Conservation (phyloP, 1,140 invertebrate genomes). For the Linepithema humile region DNA sequence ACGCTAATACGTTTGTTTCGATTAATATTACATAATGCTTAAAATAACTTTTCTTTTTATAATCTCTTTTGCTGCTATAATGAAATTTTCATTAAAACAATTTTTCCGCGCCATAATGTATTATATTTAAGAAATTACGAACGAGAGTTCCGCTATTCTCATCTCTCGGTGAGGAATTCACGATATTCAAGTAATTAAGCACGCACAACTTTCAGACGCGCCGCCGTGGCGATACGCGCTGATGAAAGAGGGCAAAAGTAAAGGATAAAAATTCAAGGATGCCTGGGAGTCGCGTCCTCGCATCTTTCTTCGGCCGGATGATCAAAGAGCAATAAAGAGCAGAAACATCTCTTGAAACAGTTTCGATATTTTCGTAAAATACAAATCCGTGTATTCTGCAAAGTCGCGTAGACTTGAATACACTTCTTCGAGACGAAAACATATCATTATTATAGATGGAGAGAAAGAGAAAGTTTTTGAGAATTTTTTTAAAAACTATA, state of each 20-base stretch:
- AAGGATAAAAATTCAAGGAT: conserved; percentile 8
- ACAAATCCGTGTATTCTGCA: background rate
- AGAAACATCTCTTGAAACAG: background rate
- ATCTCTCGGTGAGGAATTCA: background rate
- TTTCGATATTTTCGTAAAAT: conserved; percentile 19
- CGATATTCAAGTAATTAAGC: conserved; percentile 2
- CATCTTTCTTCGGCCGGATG: background rate
- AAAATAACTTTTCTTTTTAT: background rate
- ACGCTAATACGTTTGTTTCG: background rate
- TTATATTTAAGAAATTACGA: background rate
- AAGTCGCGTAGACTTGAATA: background rate
- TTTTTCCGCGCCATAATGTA: background rate
- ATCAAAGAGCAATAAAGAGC: conserved; percentile 2
- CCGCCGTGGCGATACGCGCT: background rate
- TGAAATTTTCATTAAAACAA: background rate
- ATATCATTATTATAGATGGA: background rate
- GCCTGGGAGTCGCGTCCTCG: background rate
- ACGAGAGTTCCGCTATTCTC: background rate
- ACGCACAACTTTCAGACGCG: background rate
- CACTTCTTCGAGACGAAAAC: background rate
- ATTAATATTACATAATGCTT: background rate
- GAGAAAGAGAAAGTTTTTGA: background rate
- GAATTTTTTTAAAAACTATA: background rate
- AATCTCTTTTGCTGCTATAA: background rate
- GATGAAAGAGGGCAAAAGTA: background rate